These are phyloP conservation scores for Sebastes diaconus DNA, from an alignment of 2,797 vertebrate genomes.

Conservation along the genomic window DNA sequence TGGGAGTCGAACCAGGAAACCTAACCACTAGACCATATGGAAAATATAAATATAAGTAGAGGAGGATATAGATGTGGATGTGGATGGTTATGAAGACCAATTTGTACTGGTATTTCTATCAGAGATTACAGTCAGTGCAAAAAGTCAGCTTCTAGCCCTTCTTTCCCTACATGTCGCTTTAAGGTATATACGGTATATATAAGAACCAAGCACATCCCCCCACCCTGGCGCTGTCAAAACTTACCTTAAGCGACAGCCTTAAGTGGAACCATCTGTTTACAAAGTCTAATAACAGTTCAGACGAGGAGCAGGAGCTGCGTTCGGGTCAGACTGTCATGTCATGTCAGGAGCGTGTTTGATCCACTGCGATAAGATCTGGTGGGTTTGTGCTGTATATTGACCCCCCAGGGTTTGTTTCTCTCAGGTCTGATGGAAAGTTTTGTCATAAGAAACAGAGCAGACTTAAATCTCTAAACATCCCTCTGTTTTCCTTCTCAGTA, in stretches of 20 bases:
- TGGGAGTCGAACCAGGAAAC: too few species aligned
- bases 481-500: slow-evolving; percentile 82
- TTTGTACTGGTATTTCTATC: neutral
- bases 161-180: neutral
- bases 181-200: neutral
- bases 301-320: slow-evolving; percentile 29
- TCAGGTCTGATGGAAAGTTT: slow-evolving; percentile 1
- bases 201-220: neutral
- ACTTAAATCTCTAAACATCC: slow-evolving; percentile 22
- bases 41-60: too few species aligned
- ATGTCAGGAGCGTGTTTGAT: slow-evolving; percentile 28
- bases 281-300: slow-evolving; percentile 19
- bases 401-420: neutral
- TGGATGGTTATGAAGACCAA: too few species aligned
- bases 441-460: neutral
- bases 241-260: slow-evolving; percentile 23
- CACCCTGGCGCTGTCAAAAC: neutral
- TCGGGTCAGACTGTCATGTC: slow-evolving; percentile 34
- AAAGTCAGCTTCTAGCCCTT: neutral
- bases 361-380: slow-evolving; percentile 16
- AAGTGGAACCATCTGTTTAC: slow-evolving; percentile 61
- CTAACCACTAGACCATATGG: too few species aligned
- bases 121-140: neutral
- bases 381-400: slow-evolving; percentile 1
- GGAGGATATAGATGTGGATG: too few species aligned